phyloP scores from a whole-genome alignment of 1,140 invertebrate species.

The Dinothrombium tinctorium region DNA sequence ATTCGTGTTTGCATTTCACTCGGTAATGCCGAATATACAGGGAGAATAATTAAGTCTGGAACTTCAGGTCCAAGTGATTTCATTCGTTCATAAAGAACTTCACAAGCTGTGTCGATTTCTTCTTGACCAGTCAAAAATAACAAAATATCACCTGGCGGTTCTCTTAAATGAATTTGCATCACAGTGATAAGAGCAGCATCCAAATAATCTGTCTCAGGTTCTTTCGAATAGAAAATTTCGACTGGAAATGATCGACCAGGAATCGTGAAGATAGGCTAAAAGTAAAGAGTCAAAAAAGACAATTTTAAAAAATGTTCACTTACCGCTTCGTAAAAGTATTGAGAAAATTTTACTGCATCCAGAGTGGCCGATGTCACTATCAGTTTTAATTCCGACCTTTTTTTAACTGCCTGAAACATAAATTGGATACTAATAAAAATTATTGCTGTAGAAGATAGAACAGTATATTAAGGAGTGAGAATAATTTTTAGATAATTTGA shows the following conservation, averaged over 20 bases:
- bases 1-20: constrained; percentile 94
- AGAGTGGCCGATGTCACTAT: constrained; percentile 93
- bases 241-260: constrained; percentile 60
- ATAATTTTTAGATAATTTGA: too few species aligned
- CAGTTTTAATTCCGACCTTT: constrained; percentile 64
- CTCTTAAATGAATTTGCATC: constrained; percentile 72
- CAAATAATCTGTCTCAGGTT: constrained; percentile 93
- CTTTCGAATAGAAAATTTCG: constrained; percentile 96
- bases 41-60: constrained; percentile 72
- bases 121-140: constrained; percentile 86
- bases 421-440: too few species aligned
- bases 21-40: constrained; percentile 93
- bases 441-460: too few species aligned
- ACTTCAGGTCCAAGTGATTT: constrained; percentile 71
- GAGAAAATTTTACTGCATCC: constrained; percentile 92
- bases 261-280: constrained; percentile 88
- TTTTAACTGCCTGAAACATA: constrained; percentile 1
- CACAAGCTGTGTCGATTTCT: constrained; percentile 88
- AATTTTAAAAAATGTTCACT: too few species aligned
- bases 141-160: constrained; percentile 47
- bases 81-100: constrained; percentile 69
- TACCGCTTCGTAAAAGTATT: constrained; percentile 51
- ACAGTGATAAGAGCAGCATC: constrained; percentile 90
- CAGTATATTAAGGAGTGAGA: too few species aligned
- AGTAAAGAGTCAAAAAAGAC: neutral